Evolutionary conservation across 2,113 vertebrate genomes (phyloP), one percentile per base, ranked within the genome.

Genomic region (Eptatretus burgeri): DNA sequence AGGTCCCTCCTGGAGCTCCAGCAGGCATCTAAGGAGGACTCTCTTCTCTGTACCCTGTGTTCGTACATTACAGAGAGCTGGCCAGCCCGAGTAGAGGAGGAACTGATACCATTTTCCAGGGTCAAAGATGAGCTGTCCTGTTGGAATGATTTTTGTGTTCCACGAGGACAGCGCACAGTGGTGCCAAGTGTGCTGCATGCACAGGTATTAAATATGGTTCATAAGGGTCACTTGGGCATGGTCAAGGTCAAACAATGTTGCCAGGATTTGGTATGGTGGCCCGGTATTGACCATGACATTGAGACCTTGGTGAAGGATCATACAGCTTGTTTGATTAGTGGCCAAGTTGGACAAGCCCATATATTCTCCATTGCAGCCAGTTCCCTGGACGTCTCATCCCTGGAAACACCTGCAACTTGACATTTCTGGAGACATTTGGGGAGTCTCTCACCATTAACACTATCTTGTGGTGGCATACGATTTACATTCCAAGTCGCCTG

Each of bases 401-500:
- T n/a, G 62, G 62, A 7, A 41, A 41, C 27, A 7, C 27, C 27
- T 41, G 7, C 27, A 41, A 41, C 27, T 41, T 5, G 27, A 20
- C 11, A 13, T 10, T 27, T 63, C 14, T 63, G 62, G 62, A 27
- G 62, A 63, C 2, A 19, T 63, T 16, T 49, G 49, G 2, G 18
- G 62, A 5, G 62, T 41, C 49, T 12, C 62, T 14, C 62, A 14
- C 13, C 62, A 63, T 18, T 2, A 9, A 41, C 27, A 7, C 18
- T 13, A 20, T 16, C 49, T 16, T 2, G 16, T 63, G 20, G 62
- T 63, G 10, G 62, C 19, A 63, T n/a, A 63, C 49, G 2, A 63
- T 18, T 49, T 63, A 13, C 14, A 63, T 63, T 63, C 62, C 14
- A 63, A 63, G 62, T 63, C 14, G 62, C 62, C 2, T 16, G 62